Percentiles rank a stretch among this genome's conserved stretches.
Conservation (phyloP, 2,797 vertebrate species). For the Macrochelys suwanniensis region DNA sequence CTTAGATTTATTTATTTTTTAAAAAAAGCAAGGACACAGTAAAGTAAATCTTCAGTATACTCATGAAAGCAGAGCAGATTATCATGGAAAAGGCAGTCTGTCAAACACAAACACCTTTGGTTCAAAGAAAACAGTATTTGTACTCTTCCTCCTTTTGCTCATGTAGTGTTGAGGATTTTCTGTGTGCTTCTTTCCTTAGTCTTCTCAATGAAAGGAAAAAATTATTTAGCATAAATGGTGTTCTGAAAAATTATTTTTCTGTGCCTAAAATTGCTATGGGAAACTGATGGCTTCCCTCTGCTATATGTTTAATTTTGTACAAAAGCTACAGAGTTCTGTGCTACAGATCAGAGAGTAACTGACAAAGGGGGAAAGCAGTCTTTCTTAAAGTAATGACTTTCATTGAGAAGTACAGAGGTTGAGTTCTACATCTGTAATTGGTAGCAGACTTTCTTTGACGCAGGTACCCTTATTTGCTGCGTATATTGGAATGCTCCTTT, state of each 20-base stretch:
- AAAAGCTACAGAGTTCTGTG: neutral
- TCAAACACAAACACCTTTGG: neutral
- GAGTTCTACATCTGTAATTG: slow-evolving; percentile 35
- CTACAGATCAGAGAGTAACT: slow-evolving; percentile 13
- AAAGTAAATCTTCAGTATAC: neutral
- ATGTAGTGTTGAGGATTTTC: neutral
- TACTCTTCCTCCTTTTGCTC: slow-evolving; percentile 12
- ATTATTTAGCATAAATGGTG: neutral
- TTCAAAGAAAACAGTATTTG: neutral
- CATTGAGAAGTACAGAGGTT: slow-evolving; percentile 42
- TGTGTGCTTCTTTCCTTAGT: neutral
- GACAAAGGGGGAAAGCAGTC: neutral
- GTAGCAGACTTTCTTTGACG: slow-evolving; percentile 36
- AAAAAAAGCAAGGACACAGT: neutral
- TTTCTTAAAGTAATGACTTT: slow-evolving; percentile 44
- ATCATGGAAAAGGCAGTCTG: neutral
- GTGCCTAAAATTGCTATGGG: neutral
- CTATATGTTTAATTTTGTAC: neutral
- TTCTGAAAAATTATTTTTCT: slow-evolving; percentile 17
- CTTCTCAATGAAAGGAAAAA: slow-evolving; percentile 24
- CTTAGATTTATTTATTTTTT: neutral
- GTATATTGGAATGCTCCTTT: slow-evolving; percentile 51
- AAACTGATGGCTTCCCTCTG: neutral
- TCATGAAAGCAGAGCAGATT: slow-evolving; percentile 1
- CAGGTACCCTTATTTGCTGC: slow-evolving; percentile 45